phyloP scores from a whole-genome alignment of 2,888 invertebrate species.

The Drosophila testacea region DNA sequence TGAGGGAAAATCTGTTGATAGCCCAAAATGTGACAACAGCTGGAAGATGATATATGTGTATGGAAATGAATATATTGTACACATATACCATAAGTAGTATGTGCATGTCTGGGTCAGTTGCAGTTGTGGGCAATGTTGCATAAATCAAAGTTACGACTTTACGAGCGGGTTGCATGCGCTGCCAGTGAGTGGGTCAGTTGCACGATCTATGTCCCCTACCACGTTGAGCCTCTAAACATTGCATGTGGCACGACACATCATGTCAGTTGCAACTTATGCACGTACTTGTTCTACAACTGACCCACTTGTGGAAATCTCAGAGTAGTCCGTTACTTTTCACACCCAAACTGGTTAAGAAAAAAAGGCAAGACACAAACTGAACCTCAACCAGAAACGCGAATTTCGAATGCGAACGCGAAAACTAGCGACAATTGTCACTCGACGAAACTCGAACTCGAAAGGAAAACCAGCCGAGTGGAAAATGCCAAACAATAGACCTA shows the following conservation, averaged over 20 bases:
- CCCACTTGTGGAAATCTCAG: slow-evolving; percentile 66
- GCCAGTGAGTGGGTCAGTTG: slow-evolving; percentile 50
- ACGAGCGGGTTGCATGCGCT: slow-evolving; percentile 32
- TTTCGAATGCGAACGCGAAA: slow-evolving; percentile 54
- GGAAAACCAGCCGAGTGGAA: slow-evolving; percentile 56
- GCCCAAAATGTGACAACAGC: slow-evolving; percentile 51
- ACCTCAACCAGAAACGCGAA: not conserved
- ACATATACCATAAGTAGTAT: not conserved
- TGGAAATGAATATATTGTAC: not conserved
- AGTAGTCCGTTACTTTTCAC: slow-evolving; percentile 70
- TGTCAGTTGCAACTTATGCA: not conserved
- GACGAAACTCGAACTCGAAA: not conserved
- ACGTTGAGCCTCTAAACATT: slow-evolving; percentile 32
- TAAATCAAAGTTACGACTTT: slow-evolving; percentile 60
- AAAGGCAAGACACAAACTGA: slow-evolving; percentile 44
- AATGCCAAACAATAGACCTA: slow-evolving; percentile 59
- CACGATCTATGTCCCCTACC: slow-evolving; percentile 15
- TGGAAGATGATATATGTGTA: slow-evolving; percentile 44
- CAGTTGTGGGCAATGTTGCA: slow-evolving; percentile 44
- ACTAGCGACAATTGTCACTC: slow-evolving; percentile 66
- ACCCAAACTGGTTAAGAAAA: slow-evolving; percentile 61
- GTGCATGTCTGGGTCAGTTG: slow-evolving; percentile 20
- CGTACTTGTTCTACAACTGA: slow-evolving; percentile 35
- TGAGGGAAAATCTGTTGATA: slow-evolving; percentile 34
- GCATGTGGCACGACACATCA: slow-evolving; percentile 65